Base-by-base conservation (phyloP, 2,888 invertebrate species). In the Parnassius orleans region DNA sequence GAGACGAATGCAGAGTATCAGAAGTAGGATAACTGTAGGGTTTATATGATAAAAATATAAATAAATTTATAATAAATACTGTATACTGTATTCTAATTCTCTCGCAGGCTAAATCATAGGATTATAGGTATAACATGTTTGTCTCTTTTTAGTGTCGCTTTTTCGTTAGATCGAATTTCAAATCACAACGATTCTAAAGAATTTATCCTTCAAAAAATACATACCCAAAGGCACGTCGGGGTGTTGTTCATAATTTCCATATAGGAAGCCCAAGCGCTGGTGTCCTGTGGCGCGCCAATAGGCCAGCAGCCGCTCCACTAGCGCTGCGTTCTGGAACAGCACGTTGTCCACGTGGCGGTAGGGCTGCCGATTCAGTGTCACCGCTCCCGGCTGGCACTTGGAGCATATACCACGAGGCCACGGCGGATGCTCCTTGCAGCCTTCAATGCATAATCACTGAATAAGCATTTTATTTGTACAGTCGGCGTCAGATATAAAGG, bases 391-490 rank as follows among this genome's bases (percentile, higher is more conserved):
- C 87, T 99, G 99, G 87, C 99, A 99, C 91, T 97, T 97, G 53
- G 99, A 98, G 90, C 99, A 99, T 80, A 99, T 98, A 71, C 99
- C 99, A 86, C 96, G 97, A 63, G 99, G 99, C 98, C 99, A 99
- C 68, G 99, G 98, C 59, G 97, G 97, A 92, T 99, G 99, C 82
- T 98, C 98, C 74, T 95, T 95, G 84, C 99, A 99, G 2, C 98
- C 92, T 89, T 24, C 10, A n/a, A 43, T 1, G 10, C n/a, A 14
- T 15, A 11, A 7, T 42, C 50, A 57, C n/a, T 47, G 0, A 47
- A 47, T 47, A 7, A 33, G 7, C 33, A 33, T 33, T 7, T 5
- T 33, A 33, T 33, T 1, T 33, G 33, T 33, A 33, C 7, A 33
- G 7, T 7, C 5, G 7, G 5, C 33, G 33, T 7, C 7, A 33